A percentile compares a stretch with the other conserved stretches of the same genome.
Evolutionary conservation across 2,797 vertebrate genomes (phyloP).

Genomic region (Melanotaenia nigrans): DNA sequence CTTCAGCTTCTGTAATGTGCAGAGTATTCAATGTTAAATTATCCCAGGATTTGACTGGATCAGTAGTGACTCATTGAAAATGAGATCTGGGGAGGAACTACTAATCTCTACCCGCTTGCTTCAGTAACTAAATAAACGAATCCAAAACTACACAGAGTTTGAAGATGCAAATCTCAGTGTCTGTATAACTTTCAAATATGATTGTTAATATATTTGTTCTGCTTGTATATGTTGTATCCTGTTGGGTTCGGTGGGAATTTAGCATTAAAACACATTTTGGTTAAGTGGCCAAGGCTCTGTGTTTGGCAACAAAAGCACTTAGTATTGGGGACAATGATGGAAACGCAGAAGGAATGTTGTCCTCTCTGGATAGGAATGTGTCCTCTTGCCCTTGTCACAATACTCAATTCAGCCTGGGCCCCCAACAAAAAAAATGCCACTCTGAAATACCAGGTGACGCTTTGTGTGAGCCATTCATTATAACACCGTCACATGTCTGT

Average conservation of each 20-base stretch:
- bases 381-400: conserved; percentile 68
- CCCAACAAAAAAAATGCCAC: conserved; percentile 36
- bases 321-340: conserved; percentile 58
- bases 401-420: conserved; percentile 52
- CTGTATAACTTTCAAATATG: background rate
- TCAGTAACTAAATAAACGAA: conserved; percentile 2
- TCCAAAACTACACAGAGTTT: background rate
- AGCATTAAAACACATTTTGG: conserved; percentile 51
- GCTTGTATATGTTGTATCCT: background rate
- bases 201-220: conserved; percentile 25
- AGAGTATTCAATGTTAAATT: background rate
- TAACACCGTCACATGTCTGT: conserved; percentile 61
- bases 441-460: conserved; percentile 73
- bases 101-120: background rate
- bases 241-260: conserved; percentile 39
- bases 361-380: conserved; percentile 69
- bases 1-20: background rate
- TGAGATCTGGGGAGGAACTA: background rate
- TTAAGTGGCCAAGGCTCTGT: conserved; percentile 49
- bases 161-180: background rate
- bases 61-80: background rate
- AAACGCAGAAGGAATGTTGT: conserved; percentile 56
- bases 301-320: conserved; percentile 56
- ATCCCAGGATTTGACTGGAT: conserved; percentile 2
- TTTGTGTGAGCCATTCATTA: conserved; percentile 68